Percentiles rank a stretch among this genome's conserved stretches.
These are phyloP conservation scores for Syrrhaptes paradoxus DNA, from an alignment of 2,113 vertebrate genomes.

Conservation along the genomic window DNA sequence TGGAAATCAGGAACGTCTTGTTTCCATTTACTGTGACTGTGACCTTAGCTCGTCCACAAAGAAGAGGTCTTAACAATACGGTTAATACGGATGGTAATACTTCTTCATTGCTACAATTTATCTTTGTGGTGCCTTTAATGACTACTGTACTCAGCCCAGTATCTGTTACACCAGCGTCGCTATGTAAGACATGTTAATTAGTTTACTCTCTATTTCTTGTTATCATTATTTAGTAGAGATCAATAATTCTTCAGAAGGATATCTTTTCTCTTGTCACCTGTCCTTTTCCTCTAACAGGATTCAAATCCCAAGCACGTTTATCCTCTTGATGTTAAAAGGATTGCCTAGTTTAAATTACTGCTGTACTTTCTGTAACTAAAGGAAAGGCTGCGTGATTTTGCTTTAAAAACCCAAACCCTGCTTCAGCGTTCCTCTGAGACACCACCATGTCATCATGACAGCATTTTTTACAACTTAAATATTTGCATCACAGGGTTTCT, in stretches of 20 bases:
- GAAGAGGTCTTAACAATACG: not conserved
- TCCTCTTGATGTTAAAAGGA: not conserved
- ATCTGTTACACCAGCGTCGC: not conserved
- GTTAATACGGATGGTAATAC: not conserved
- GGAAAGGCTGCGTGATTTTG: not conserved
- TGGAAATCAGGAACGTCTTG: not conserved
- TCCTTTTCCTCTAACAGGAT: not conserved
- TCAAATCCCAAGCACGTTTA: not conserved
- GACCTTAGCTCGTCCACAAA: not conserved
- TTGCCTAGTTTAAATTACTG: not conserved
- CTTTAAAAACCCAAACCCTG: not conserved
- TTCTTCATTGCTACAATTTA: not conserved
- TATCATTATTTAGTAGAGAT: not conserved
- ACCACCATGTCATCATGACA: not conserved
- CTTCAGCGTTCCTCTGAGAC: not conserved
- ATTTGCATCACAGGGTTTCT: not conserved
- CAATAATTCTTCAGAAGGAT: not conserved
- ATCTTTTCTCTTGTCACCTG: not conserved
- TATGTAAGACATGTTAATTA: not conserved
- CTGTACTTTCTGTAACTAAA: not conserved
- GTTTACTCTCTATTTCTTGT: not conserved
- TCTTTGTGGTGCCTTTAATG: not conserved
- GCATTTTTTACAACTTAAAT: not conserved
- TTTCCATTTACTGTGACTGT: not conserved
- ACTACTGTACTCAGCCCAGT: not conserved